Evolutionary conservation across 2,797 vertebrate genomes (phyloP), one percentile per base, ranked within the genome.

Genomic region (Silurus aristotelis): DNA sequence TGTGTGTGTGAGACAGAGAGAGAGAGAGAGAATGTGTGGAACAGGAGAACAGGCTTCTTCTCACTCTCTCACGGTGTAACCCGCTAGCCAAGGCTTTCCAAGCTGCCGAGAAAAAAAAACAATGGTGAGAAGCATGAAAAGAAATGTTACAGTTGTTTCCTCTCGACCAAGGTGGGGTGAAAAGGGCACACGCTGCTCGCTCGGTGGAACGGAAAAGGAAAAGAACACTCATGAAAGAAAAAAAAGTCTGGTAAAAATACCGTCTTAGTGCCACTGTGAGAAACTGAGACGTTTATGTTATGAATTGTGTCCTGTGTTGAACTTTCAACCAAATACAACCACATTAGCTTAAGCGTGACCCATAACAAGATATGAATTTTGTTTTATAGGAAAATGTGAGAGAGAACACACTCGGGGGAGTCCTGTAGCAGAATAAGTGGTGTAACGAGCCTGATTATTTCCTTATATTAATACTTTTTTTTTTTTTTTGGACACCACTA

Each of bases 41-140:
- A 81, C 78, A 55, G 80, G 55, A 55, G 87, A 75, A 61, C 66
- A 20, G 77, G 77, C 79, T 84, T 63, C 67, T 86, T 58, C 76
- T 66, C 60, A 25, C 61, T 14, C 83, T 76, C 84, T 88, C 85
- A 88, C 83, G 84, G 87, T 71, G 78, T 38, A 82, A 55, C 70
- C 55, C 80, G 38, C 82, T 72, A 82, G 66, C 86, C 86, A 85
- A 27, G 61, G 56, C 70, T 61, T 86, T 90, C 83, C 85, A 86
- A 78, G 56, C 71, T n/a, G 48, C 73, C 9, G 52, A 83, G 78
- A 77, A 89, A 81, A 81, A 84, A 89, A 90, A 89, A 89, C 85
- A 87, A 84, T 71, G 73, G 85, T 73, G 70, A 87, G 82, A 87
- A 80, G 82, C 76, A 89, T 84, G 83, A 90, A 90, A 90, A 87